Evolutionary conservation across 1,140 invertebrate species (phyloP).

Genomic region (Musca domestica): DNA sequence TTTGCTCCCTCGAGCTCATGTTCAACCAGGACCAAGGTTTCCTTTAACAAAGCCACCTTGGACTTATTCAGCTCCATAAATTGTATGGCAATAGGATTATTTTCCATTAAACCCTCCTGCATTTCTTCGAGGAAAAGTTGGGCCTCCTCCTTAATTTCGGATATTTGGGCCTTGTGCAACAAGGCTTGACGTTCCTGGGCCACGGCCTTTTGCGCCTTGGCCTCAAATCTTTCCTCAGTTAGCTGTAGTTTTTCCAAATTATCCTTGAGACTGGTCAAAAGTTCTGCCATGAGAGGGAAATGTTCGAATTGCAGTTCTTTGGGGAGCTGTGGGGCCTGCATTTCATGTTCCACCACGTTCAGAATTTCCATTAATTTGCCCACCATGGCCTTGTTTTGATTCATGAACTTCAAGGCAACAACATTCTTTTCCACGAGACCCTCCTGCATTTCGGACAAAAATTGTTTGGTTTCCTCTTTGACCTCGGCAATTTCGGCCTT

Average conservation of each 20-base stretch:
- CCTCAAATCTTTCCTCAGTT: too few relatives aligned
- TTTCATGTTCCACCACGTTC: background rate
- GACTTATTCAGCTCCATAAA: constrained; percentile 39
- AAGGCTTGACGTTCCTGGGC: too few relatives aligned
- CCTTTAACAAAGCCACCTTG: constrained; percentile 34
- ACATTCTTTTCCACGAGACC: constrained; percentile 36
- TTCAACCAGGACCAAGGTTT: constrained; percentile 24
- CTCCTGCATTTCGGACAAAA: constrained; percentile 32
- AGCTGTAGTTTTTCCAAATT: background rate
- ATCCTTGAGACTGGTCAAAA: background rate
- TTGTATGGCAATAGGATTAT: constrained; percentile 32
- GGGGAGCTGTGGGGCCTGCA: background rate
- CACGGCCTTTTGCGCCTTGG: too few relatives aligned
- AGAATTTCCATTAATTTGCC: constrained; percentile 35
- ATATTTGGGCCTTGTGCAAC: too few relatives aligned
- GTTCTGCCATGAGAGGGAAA: background rate
- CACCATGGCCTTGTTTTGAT: constrained; percentile 37
- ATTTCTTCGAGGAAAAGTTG: constrained; percentile 41
- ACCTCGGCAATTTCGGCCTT: background rate
- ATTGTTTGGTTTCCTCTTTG: background rate
- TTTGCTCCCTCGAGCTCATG: background rate
- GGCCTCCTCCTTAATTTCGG: constrained; percentile 19
- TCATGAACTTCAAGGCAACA: constrained; percentile 31
- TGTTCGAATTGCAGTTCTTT: background rate
- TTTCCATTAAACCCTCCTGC: constrained; percentile 35